These are phyloP conservation scores for Trialeurodes vaporariorum DNA, from an alignment of 1,140 invertebrate genomes.

Conservation along the genomic window DNA sequence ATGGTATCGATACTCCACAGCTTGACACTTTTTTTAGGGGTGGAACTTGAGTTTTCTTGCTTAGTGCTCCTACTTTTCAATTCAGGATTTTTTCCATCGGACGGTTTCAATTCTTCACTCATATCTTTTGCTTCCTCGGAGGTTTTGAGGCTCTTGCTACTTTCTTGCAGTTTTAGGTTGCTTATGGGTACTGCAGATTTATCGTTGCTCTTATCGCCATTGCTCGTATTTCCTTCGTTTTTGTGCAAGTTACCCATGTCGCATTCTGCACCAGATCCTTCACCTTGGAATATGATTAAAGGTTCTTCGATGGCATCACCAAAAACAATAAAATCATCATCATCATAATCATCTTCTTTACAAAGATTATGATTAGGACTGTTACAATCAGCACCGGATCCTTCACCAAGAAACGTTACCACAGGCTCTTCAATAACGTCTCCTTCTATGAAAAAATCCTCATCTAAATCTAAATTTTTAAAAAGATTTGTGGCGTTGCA, in stretches of 20 bases:
- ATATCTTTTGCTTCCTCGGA: background rate
- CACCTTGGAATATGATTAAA: conserved; percentile 51
- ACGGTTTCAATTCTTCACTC: background rate
- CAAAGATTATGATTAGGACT: too few species aligned
- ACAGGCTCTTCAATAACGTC: conserved; percentile 56
- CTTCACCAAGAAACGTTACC: conserved; percentile 41
- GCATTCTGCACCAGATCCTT: conserved; percentile 53
- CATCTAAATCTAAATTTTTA: conserved; percentile 16
- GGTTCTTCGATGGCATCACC: conserved; percentile 58
- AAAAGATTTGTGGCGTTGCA: conserved; percentile 52
- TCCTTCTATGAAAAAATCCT: conserved; percentile 35
- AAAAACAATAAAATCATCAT: conserved; percentile 30
- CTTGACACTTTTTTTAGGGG: conserved; percentile 24
- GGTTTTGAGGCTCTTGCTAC: background rate
- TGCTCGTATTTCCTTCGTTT: conserved; percentile 3
- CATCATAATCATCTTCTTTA: conserved; percentile 18
- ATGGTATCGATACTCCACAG: conserved; percentile 30
- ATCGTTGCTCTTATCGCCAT: background rate
- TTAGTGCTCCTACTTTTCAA: background rate
- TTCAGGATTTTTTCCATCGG: background rate
- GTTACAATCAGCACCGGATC: background rate
- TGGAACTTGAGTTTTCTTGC: background rate
- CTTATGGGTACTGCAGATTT: background rate
- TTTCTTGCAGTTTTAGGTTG: background rate
- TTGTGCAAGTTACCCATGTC: conserved; percentile 43